Evolutionary conservation across 2,888 invertebrate species (phyloP), one percentile per base, ranked within the genome.

Genomic region (Sesia bembeciformis): DNA sequence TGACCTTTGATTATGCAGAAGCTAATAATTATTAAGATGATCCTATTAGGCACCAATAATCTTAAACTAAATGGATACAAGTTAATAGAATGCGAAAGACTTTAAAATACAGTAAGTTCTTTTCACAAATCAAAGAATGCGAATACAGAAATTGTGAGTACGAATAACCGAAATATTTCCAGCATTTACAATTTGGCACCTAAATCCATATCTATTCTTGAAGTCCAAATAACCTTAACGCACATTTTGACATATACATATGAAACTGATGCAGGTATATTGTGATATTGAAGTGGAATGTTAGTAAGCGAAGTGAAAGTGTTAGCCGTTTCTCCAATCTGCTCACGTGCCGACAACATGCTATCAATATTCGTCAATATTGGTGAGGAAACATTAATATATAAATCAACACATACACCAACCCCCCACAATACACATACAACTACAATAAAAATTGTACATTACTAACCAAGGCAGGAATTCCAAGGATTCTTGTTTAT

Each of bases 401-500:
- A 23, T 23, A 23, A 4, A n/a, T 46, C n/a, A 46, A 7, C 3
- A 46, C n/a, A 46, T 46, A 46, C 46, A 46, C 46, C 46, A 8
- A 46, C 51, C 54, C 57, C 53, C 60, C 60, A 62, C 61, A 64
- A 62, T 49, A 64, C 62, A 61, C 63, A 56, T 61, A 70, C 63
- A 70, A 64, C 78, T 78, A 83, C 74, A 64, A 64, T 75, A 78
- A 76, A 74, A 76, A 78, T 69, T 77, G 72, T 80, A 78, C 74
- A 76, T 91, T 94, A 94, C 94, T 93, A 93, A 94, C 94, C 94
- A 94, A 92, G 94, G 94, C 85, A 93, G 92, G 91, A 92, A 93
- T 88, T 93, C 94, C 93, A 94, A 91, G 82, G 91, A 90, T 84
- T 93, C 93, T 90, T 91, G 92, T 90, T 94, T 94, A 92, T 94